Conservation (phyloP, 35 echinoderm and acorn worm genomes). For the Heliocidaris erythrogramma region DNA sequence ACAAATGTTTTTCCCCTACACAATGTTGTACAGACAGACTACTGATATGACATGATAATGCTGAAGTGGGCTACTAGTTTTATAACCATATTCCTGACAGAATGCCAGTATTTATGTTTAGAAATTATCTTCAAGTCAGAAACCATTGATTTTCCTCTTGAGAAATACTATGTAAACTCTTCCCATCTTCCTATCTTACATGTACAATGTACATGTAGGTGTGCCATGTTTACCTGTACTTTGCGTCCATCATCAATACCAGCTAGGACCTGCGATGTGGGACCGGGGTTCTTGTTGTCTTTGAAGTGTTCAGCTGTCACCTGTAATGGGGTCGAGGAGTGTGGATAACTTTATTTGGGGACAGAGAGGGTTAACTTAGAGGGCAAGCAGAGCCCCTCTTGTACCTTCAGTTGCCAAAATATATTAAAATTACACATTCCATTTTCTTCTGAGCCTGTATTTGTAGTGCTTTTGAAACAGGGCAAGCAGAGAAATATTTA, state of each 20-base stretch:
- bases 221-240: constrained; percentile 47
- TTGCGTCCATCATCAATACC: constrained; percentile 75
- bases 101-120: background rate
- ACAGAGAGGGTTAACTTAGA: background rate
- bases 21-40: no score
- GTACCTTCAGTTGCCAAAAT: background rate
- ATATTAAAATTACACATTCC: background rate
- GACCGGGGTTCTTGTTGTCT: constrained; percentile 85
- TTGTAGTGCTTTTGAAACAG: no score
- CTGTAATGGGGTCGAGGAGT: constrained; percentile 50
- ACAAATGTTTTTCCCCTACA: no score
- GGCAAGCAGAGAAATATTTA: no score
- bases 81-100: background rate
- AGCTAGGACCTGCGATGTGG: constrained; percentile 90
- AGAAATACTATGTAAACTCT: background rate
- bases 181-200: background rate
- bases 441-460: background rate
- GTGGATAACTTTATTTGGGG: background rate
- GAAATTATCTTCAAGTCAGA: background rate
- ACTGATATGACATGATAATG: background rate
- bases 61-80: background rate
- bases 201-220: no score
- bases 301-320: constrained; percentile 73
- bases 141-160: background rate
- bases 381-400: background rate